Percentiles rank a stretch among this genome's conserved stretches.
These are phyloP conservation scores for Pinctada fucata DNA, from an alignment of 2,888 invertebrate genomes.

Conservation along the genomic window DNA sequence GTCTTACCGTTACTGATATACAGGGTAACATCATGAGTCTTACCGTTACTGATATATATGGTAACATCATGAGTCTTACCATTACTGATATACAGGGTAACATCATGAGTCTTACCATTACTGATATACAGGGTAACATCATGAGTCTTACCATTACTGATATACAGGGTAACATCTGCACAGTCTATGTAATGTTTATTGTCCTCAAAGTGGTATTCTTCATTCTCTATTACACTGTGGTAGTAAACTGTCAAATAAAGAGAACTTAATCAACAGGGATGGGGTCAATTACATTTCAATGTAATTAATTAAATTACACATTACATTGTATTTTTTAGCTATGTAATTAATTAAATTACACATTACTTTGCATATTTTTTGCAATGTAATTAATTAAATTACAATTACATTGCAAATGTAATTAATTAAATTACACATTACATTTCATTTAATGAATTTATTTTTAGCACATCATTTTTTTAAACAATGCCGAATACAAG, in stretches of 20 bases:
- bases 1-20: slow-evolving; percentile 35
- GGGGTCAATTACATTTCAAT: too few species aligned
- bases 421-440: too few species aligned
- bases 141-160: slow-evolving; percentile 28
- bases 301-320: too few species aligned
- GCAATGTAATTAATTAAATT: too few species aligned
- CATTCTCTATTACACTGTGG: slow-evolving; percentile 11
- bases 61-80: slow-evolving; percentile 24
- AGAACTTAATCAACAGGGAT: background rate
- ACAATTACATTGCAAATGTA: too few species aligned
- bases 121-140: background rate
- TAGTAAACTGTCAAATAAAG: slow-evolving; percentile 26
- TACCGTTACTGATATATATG: slow-evolving; percentile 38
- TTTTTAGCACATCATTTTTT: too few species aligned
- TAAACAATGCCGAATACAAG: too few species aligned
- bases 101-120: slow-evolving; percentile 16
- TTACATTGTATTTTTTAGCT: too few species aligned
- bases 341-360: too few species aligned
- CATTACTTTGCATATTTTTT: too few species aligned
- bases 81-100: slow-evolving; percentile 20
- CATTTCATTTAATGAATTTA: too few species aligned
- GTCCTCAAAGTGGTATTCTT: slow-evolving; percentile 36
- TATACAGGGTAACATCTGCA: slow-evolving; percentile 36
- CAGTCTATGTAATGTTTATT: slow-evolving; percentile 36
- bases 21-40: slow-evolving; percentile 27